phyloP scores from a whole-genome alignment of 1,140 invertebrate species.

The Diachasma alloeum region DNA sequence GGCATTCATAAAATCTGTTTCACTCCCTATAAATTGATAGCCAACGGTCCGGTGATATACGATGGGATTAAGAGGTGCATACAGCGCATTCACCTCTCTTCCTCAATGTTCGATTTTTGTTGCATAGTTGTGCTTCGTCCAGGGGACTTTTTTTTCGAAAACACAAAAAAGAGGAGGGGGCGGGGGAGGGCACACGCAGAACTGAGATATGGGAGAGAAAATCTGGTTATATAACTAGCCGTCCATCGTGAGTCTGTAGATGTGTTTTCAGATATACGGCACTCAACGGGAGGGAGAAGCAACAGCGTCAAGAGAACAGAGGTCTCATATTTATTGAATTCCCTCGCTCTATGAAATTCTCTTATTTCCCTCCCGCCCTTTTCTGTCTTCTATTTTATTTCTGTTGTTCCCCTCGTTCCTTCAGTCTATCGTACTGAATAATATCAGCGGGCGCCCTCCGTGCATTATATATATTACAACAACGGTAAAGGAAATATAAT shows the following conservation, averaged over 20 bases:
- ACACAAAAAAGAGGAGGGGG: background rate
- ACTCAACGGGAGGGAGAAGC: background rate
- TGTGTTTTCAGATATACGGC: background rate
- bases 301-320: too few species aligned
- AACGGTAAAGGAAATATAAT: slow-evolving; percentile 31
- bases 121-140: background rate
- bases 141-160: background rate
- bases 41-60: slow-evolving; percentile 26
- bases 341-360: slow-evolving; percentile 23
- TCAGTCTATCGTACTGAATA: background rate
- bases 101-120: background rate
- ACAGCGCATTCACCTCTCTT: background rate
- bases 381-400: background rate
- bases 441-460: background rate
- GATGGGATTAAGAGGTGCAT: slow-evolving; percentile 38
- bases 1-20: slow-evolving; percentile 43
- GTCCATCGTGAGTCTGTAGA: background rate
- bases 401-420: background rate
- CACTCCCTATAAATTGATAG: slow-evolving; percentile 44
- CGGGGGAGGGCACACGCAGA: background rate
- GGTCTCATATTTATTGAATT: slow-evolving; percentile 27
- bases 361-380: background rate
- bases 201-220: background rate
- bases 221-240: background rate
- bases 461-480: slow-evolving; percentile 23